Percentiles rank a stretch among this genome's conserved stretches.
phyloP scores from a whole-genome alignment of 37 sponge, comb jelly and placozoan genomes.

The Haliclona indistincta region DNA sequence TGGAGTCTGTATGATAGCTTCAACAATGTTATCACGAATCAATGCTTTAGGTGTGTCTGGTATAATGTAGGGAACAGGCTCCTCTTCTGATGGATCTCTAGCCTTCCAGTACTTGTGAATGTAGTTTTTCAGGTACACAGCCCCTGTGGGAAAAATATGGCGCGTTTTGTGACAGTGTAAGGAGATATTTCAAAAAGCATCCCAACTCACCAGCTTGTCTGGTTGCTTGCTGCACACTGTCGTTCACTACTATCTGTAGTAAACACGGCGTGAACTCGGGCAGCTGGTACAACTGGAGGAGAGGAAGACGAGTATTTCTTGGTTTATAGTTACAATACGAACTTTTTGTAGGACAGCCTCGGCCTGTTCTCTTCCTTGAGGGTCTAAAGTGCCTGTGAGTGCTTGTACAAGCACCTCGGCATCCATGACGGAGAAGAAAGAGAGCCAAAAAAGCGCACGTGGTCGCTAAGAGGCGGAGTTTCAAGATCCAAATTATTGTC shows the following conservation, averaged over 20 bases:
- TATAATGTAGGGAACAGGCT: conserved; percentile 38
- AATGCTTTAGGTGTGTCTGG: conserved; percentile 54
- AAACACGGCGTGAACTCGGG: conserved; percentile 63
- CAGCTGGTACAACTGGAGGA: conserved; percentile 23
- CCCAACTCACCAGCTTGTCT: conserved; percentile 60
- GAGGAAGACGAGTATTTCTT: not conserved
- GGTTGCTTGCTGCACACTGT: conserved; percentile 9
- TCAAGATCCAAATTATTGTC: not conserved
- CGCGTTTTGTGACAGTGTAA: too few species aligned
- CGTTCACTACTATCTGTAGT: conserved; percentile 68
- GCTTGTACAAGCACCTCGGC: conserved; percentile 28
- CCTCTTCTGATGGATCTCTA: conserved; percentile 35
- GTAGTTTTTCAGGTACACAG: conserved; percentile 90
- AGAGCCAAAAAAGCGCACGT: not conserved
- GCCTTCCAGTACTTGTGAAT: conserved; percentile 82
- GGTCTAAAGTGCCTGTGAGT: conserved; percentile 48
- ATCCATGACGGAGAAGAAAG: conserved; percentile 34
- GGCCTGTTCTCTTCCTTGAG: conserved; percentile 37
- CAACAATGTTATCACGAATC: conserved; percentile 71
- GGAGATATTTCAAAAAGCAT: not conserved
- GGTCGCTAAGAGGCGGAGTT: not conserved
- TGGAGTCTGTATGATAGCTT: conserved; percentile 75
- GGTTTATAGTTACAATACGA: not conserved
- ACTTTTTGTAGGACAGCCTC: conserved; percentile 50
- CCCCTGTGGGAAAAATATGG: conserved; percentile 55